Base-by-base conservation (phyloP, 2,113 vertebrate species). In the Xiphophorus couchianus region DNA sequence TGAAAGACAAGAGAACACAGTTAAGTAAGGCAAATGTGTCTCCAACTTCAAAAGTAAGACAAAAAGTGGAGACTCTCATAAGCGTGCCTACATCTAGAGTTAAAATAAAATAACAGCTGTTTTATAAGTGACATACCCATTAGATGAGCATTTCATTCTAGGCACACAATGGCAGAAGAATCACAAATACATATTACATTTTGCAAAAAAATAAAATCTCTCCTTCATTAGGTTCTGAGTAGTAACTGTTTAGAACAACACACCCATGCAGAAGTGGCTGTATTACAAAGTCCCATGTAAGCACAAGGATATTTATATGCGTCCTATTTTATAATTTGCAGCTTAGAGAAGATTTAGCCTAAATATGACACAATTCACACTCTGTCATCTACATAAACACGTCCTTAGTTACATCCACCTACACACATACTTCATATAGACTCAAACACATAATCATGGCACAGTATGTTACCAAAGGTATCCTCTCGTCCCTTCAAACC, bases 371-470 rank as follows among this genome's bases (percentile, higher is more conserved):
- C 15, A 44, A 42, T 29, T 27, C 33, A 78, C 31, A 69, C 39
- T 71, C 33, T 62, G 37, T 66, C 33, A 62, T 69, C 70, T 69
- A 70, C 51, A 54, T 25, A 62, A 60, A 71, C 60, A 78, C 71
- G 67, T 71, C 35, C 15, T 33, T 74, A 19, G 35, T 73, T 25
- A 71, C 76, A 73, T 61, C 74, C 74, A 29, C 76, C 70, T 62
- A 82, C 74, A 80, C 76, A 33, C 42, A 74, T 27, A 74, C 27
- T n/a, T 39, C 25, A 66, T 37, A 71, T 71, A 62, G 51, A 80
- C 30, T 17, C 60, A 80, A 48, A 82, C 61, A 77, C 44, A 67
- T 9, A 48, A 65, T 65, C 31, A 25, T 65, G 33, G 13, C 13
- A 37, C 39, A 42, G 12, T 15, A 15, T 54, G 7, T 29, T 15